Base-by-base conservation (phyloP, 2,113 vertebrate species). In the Paratilapia polleni region DNA sequence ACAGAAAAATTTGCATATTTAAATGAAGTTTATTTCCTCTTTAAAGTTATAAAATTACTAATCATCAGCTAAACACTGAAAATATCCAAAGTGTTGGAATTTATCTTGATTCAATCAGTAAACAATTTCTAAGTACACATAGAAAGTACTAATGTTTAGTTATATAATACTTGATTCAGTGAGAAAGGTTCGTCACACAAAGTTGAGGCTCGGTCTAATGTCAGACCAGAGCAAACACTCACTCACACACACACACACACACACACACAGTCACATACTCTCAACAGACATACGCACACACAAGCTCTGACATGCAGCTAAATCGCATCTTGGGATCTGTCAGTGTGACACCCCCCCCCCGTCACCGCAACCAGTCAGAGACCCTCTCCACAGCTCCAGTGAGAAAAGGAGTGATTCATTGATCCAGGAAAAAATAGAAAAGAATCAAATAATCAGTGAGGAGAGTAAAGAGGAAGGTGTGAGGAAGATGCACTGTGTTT, bases 1-100 rank as follows among this genome's bases (percentile, higher is more conserved):
- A 92, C 73, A 60, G 78, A 78, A 64, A 88, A 85, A 88, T 93
- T 86, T 93, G 88, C 90, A 92, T 94, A 95, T 93, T 93, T 88
- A 88, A 88, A 86, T 74, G 66, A 85, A 78, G 84, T 84, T 84
- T 87, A 61, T 82, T 77, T 70, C 17, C 26, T 80, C 7, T 75
- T 86, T 80, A 61, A 66, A 70, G 78, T 89, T 92, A 94, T 20
- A 92, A 94, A 92, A 93, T 87, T 28, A 85, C 68, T 81, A 77
- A 91, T 91, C 78, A 52, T 87, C 73, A 87, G 36, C 93, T 85
- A 90, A 88, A 91, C 90, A 89, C 80, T 89, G 90, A 92, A 94
- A 78, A 70, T 85, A 83, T 85, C 79, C 68, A 90, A 93, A 93
- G 80, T 86, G 80, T 90, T 86, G 86, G 86, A 88, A 87, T 90